These are phyloP conservation scores for Poecile montanus DNA, from an alignment of 2,797 vertebrate species.

Conservation along the genomic window DNA sequence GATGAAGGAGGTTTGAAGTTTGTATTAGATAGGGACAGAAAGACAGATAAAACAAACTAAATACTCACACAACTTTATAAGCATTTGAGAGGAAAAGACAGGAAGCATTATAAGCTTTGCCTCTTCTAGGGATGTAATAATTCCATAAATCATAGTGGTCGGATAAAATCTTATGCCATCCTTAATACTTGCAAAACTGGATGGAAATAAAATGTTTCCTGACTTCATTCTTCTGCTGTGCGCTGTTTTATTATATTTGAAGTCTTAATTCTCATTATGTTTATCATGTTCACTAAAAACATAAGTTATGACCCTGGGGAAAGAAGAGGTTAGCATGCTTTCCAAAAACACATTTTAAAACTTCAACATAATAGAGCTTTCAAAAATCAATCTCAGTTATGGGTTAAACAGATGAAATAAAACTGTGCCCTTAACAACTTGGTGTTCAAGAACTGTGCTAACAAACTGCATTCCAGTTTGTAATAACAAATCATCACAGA, in stretches of 20 bases:
- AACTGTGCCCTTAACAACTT: background rate
- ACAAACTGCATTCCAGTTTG: background rate
- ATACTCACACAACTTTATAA: background rate
- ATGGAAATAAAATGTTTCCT: slow-evolving; percentile 60
- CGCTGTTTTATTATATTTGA: slow-evolving; percentile 44
- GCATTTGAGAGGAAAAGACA: background rate
- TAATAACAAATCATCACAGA: background rate
- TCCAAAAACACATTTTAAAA: slow-evolving; percentile 23
- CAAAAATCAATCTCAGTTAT: background rate
- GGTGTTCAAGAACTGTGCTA: background rate
- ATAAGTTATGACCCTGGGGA: background rate
- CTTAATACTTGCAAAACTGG: slow-evolving; percentile 43
- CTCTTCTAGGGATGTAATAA: background rate
- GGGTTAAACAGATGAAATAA: background rate
- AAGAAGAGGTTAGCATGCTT: background rate
- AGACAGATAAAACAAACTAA: background rate
- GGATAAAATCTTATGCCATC: slow-evolving; percentile 24
- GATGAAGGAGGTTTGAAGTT: background rate
- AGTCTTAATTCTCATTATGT: slow-evolving; percentile 17
- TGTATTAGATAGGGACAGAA: background rate
- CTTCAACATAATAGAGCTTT: background rate
- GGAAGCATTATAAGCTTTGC: slow-evolving; percentile 16
- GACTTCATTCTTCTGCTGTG: slow-evolving; percentile 55
- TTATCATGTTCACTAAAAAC: slow-evolving; percentile 21
- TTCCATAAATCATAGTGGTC: background rate